Conservation (phyloP, 1,140 invertebrate genomes). For the Reticulitermes speratus region DNA sequence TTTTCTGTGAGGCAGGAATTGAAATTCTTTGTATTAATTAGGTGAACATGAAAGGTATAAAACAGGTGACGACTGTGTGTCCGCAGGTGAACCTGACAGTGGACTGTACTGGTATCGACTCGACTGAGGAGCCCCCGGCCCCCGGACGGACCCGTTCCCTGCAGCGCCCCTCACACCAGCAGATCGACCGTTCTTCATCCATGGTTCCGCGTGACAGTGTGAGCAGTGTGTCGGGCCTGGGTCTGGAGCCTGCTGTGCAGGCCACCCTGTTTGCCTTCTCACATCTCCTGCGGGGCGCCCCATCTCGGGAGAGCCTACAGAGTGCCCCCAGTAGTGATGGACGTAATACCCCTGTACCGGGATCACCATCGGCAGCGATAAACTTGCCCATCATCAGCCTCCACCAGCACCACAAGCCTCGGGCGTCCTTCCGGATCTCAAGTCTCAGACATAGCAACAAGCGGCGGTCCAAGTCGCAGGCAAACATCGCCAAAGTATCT, state of each 20-base stretch:
- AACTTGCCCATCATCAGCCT: slow-evolving; percentile 37
- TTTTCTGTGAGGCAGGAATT: too few species aligned
- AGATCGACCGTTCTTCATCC: neutral
- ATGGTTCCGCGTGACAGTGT: slow-evolving; percentile 38
- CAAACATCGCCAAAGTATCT: slow-evolving; percentile 44
- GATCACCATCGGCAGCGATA: slow-evolving; percentile 33
- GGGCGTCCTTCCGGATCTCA: slow-evolving; percentile 42
- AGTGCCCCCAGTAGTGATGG: slow-evolving; percentile 22
- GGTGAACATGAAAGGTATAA: neutral
- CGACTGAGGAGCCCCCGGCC: neutral
- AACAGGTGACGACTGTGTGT: neutral
- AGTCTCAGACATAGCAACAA: slow-evolving; percentile 42
- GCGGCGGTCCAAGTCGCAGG: slow-evolving; percentile 45
- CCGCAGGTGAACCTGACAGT: slow-evolving; percentile 46
- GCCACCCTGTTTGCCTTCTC: slow-evolving; percentile 44
- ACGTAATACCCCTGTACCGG: slow-evolving; percentile 2
- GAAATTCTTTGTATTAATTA: too few species aligned
- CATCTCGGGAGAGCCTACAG: slow-evolving; percentile 42
- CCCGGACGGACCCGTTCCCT: neutral
- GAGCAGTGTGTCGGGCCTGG: slow-evolving; percentile 41
- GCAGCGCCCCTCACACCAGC: slow-evolving; percentile 36
- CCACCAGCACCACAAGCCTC: slow-evolving; percentile 39
- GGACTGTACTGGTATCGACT: slow-evolving; percentile 41
- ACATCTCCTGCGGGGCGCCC: slow-evolving; percentile 42
- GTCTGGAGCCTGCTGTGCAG: slow-evolving; percentile 43